These are phyloP conservation scores for Struthio camelus DNA, from an alignment of 2,113 vertebrate genomes.

Conservation along the genomic window DNA sequence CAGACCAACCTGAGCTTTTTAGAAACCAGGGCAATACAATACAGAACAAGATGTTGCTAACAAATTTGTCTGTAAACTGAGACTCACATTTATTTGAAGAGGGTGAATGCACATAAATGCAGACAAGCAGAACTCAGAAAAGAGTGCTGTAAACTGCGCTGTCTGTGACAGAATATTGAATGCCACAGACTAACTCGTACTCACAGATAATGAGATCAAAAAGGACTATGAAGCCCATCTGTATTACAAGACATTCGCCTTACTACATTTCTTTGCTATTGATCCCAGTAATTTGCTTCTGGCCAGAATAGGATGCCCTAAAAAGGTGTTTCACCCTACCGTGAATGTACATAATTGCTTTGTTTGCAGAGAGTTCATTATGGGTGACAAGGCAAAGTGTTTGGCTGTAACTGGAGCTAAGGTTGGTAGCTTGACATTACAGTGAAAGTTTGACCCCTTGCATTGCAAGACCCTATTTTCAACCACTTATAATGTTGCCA, in stretches of 20 bases:
- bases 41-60: not conserved
- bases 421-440: not conserved
- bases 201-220: not conserved
- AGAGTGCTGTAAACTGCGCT: not conserved
- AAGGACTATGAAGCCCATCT: not conserved
- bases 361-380: not conserved
- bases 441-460: not conserved
- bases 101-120: not conserved
- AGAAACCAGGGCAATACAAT: rapidly evolving
- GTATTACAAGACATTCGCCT: not conserved
- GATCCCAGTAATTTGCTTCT: not conserved
- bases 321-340: rapidly evolving
- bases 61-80: not conserved
- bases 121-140: not conserved
- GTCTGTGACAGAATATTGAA: rapidly evolving
- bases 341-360: not conserved
- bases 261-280: not conserved
- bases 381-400: not conserved
- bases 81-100: not conserved
- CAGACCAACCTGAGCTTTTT: not conserved
- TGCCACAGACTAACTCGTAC: not conserved
- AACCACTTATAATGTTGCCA: not conserved
- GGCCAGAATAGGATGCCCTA: not conserved
- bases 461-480: not conserved
- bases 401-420: not conserved